Evolutionary conservation across 2,888 invertebrate species (phyloP).

Genomic region (Tipula helvola): DNA sequence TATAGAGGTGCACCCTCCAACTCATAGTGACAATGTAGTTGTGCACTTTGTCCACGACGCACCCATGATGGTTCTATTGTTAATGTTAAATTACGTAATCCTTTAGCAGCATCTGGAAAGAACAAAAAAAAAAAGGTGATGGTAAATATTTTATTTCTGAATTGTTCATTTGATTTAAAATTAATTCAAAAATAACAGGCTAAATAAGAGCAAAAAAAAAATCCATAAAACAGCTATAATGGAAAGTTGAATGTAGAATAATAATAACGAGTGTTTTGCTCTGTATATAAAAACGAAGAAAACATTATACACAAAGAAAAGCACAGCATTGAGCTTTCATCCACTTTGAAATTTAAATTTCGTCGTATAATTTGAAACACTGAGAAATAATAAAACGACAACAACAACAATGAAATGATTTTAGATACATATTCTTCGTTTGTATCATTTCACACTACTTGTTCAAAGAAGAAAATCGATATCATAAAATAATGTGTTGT

Average conservation of each 20-base stretch:
- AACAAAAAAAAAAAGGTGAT: constrained; percentile 11
- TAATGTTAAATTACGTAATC: constrained; percentile 37
- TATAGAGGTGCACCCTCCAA: constrained; percentile 53
- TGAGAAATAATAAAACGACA: background rate
- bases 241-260: background rate
- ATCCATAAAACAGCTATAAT: background rate
- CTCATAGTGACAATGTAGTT: constrained; percentile 47
- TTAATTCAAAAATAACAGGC: background rate
- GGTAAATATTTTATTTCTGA: background rate
- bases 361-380: background rate
- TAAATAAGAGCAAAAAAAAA: background rate
- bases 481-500: background rate
- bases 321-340: background rate
- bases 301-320: background rate
- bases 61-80: constrained; percentile 48
- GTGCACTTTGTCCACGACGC: constrained; percentile 46
- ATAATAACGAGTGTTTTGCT: background rate
- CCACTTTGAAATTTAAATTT: background rate
- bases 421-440: background rate
- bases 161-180: background rate
- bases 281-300: background rate
- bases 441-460: background rate
- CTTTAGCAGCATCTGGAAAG: constrained; percentile 37
- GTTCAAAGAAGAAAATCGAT: background rate
- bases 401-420: background rate